Evolutionary conservation across 1,140 invertebrate species (phyloP).

Genomic region (Lordiphosa clarofinis): DNA sequence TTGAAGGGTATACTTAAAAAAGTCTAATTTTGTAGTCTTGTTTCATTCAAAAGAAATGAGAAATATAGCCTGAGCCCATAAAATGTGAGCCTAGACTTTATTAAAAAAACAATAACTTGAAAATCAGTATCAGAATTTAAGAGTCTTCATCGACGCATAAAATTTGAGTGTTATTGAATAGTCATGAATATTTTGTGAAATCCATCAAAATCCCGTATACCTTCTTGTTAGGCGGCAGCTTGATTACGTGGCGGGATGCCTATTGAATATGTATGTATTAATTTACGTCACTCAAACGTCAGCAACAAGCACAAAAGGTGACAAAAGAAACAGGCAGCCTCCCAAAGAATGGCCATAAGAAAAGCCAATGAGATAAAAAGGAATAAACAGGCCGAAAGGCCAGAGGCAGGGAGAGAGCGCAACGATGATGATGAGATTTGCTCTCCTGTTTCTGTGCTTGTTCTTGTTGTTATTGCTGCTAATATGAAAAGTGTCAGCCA

Average conservation of each 20-base stretch:
- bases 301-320: slow-evolving; percentile 53
- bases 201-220: neutral
- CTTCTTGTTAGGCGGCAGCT: slow-evolving; percentile 12
- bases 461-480: slow-evolving; percentile 38
- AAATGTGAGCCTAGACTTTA: too few species aligned
- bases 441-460: slow-evolving; percentile 26
- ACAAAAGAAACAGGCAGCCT: slow-evolving; percentile 42
- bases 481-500: slow-evolving; percentile 70
- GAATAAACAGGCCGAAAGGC: slow-evolving; percentile 9
- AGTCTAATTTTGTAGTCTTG: too few species aligned
- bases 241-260: slow-evolving; percentile 4
- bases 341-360: slow-evolving; percentile 25
- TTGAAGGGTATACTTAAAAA: too few species aligned
- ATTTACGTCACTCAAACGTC: slow-evolving; percentile 60
- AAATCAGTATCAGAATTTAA: too few species aligned
- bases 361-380: slow-evolving; percentile 40
- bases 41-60: too few species aligned
- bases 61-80: too few species aligned
- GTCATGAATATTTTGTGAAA: neutral
- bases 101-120: too few species aligned
- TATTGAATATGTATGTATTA: slow-evolving; percentile 57
- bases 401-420: neutral
- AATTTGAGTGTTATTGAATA: too few species aligned
- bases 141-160: too few species aligned
- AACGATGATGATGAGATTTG: slow-evolving; percentile 43